These are phyloP conservation scores for Phylloscopus trochiloides DNA, from an alignment of 2,113 vertebrate species.

Conservation along the genomic window DNA sequence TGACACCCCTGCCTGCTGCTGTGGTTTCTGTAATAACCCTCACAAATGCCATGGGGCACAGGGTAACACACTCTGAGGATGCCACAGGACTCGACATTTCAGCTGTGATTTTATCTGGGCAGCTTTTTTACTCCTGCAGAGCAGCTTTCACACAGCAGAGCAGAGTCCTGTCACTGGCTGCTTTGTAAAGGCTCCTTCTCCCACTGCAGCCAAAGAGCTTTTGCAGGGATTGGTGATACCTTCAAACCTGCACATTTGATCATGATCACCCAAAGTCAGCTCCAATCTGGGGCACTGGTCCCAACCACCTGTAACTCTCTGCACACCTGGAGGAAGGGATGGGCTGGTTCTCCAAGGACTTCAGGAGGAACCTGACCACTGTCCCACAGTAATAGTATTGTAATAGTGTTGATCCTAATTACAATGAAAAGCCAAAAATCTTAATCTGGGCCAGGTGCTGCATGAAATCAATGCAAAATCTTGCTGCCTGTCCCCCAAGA, in stretches of 20 bases:
- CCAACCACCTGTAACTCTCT: background rate
- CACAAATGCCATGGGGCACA: background rate
- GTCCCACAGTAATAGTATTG: fast-evolving
- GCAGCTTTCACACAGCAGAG: background rate
- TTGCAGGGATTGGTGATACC: background rate
- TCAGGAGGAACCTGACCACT: background rate
- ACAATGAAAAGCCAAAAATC: background rate
- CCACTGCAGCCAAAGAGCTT: fast-evolving
- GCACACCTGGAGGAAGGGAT: background rate
- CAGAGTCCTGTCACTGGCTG: background rate
- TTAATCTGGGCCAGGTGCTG: background rate
- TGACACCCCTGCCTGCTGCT: background rate
- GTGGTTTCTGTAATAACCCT: background rate
- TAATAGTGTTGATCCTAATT: background rate
- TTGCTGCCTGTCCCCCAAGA: background rate
- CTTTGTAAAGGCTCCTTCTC: fast-evolving
- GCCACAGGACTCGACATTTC: background rate
- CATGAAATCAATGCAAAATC: background rate
- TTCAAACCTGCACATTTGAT: background rate
- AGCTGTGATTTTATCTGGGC: background rate
- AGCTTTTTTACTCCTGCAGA: background rate
- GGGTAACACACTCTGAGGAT: background rate
- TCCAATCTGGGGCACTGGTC: background rate
- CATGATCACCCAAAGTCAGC: background rate
- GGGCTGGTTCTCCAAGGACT: background rate